Evolutionary conservation across 2,113 vertebrate genomes (phyloP).

Genomic region (Lontra canadensis): DNA sequence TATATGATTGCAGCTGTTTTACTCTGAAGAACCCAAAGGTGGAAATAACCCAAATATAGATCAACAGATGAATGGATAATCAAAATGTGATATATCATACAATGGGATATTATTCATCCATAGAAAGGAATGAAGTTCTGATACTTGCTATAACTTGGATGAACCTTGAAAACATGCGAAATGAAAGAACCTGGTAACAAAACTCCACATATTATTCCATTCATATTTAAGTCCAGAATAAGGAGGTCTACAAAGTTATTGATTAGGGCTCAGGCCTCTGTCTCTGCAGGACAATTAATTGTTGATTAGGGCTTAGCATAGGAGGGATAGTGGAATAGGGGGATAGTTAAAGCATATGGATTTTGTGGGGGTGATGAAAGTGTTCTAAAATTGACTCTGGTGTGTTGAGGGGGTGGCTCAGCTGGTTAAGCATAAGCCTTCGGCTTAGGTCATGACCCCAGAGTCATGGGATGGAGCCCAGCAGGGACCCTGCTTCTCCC

Average conservation of each 20-base stretch:
- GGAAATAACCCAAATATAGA: neutral
- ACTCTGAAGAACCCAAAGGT: neutral
- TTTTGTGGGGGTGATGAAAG: neutral
- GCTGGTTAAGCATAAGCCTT: too few species aligned
- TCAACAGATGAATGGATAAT: neutral
- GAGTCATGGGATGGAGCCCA: too few species aligned
- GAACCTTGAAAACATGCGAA: neutral
- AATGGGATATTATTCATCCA: neutral
- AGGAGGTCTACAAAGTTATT: neutral
- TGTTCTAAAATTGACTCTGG: conserved; percentile 10
- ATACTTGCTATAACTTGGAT: neutral
- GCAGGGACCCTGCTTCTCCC: too few species aligned
- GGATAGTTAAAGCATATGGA: neutral
- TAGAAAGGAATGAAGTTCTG: neutral
- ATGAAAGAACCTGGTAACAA: neutral
- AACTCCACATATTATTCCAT: neutral
- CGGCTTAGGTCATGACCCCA: too few species aligned
- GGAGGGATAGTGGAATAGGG: neutral
- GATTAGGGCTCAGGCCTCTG: neutral
- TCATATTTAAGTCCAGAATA: neutral
- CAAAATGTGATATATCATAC: neutral
- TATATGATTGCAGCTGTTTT: neutral
- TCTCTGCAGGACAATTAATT: too few species aligned
- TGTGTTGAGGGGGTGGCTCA: too few species aligned
- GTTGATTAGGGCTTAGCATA: neutral